Percentiles rank a stretch among this genome's conserved stretches.
phyloP scores from a whole-genome alignment of 2,113 vertebrate species.

The Pedionomus torquatus region DNA sequence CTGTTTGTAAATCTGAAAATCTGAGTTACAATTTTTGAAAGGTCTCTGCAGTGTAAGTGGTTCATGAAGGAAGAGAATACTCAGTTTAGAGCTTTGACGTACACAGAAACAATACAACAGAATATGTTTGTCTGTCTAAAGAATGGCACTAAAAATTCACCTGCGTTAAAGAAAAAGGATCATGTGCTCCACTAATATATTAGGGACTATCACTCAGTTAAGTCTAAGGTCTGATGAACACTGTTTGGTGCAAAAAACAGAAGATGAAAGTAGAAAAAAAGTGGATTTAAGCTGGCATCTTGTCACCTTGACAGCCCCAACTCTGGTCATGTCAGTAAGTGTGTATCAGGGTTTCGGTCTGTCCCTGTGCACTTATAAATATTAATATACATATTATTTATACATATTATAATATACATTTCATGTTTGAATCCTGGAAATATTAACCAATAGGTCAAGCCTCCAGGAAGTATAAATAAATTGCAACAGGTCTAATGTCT shows the following conservation, averaged over 20 bases:
- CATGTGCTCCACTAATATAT: not conserved
- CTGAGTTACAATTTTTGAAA: not conserved
- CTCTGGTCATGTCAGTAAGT: rapidly evolving
- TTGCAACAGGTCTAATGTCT: not conserved
- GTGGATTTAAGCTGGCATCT: not conserved
- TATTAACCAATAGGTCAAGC: not conserved
- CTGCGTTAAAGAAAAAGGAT: not conserved
- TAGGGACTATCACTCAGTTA: not conserved
- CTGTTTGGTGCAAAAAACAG: not conserved
- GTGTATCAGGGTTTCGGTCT: not conserved
- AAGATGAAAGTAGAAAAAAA: not conserved
- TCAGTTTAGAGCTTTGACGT: not conserved
- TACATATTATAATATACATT: no score
- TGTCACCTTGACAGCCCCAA: not conserved
- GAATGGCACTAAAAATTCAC: not conserved
- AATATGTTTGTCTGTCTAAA: not conserved
- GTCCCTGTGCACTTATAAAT: not conserved
- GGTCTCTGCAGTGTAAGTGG: not conserved
- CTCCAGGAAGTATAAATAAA: not conserved
- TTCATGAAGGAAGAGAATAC: not conserved
- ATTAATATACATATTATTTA: no score
- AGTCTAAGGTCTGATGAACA: not conserved
- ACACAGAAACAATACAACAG: not conserved
- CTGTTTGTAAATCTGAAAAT: not conserved
- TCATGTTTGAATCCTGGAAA: not conserved